A percentile compares a stretch with the other conserved stretches of the same genome.
phyloP scores from a whole-genome alignment of 2,888 invertebrate species.

The Druceiella hillmani region DNA sequence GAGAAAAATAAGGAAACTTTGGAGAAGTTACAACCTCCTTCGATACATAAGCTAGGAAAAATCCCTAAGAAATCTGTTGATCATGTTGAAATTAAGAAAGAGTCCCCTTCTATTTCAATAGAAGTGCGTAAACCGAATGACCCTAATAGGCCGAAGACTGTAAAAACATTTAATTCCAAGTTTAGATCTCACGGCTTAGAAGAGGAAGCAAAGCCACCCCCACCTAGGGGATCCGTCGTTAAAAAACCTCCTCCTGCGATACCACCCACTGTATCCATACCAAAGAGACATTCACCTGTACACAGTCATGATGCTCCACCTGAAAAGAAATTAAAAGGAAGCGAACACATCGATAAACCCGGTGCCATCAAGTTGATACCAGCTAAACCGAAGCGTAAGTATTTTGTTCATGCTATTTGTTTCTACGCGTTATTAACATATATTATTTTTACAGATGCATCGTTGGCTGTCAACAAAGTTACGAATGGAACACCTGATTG shows the following conservation, averaged over 20 bases:
- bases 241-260: conserved; percentile 51
- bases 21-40: conserved; percentile 60
- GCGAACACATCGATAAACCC: conserved; percentile 61
- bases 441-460: conserved; percentile 44
- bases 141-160: conserved; percentile 75
- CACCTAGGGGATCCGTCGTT: conserved; percentile 63
- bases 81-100: conserved; percentile 41
- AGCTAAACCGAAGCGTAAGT: conserved; percentile 90
- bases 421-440: conserved; percentile 32
- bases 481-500: too few relatives aligned
- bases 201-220: conserved; percentile 83
- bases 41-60: conserved; percentile 69
- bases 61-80: conserved; percentile 66
- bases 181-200: conserved; percentile 88
- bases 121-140: conserved; percentile 70
- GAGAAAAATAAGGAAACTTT: conserved; percentile 66
- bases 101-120: conserved; percentile 75
- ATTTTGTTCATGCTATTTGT: conserved; percentile 30
- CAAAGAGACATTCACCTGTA: conserved; percentile 47
- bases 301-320: conserved; percentile 49
- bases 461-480: too few relatives aligned
- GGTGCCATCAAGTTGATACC: conserved; percentile 83
- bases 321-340: conserved; percentile 74
- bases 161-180: conserved; percentile 86
- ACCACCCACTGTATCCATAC: conserved; percentile 40